Evolutionary conservation across 2,797 vertebrate species (phyloP), one percentile per base, ranked within the genome.

Genomic region (Pipistrellus kuhlii): DNA sequence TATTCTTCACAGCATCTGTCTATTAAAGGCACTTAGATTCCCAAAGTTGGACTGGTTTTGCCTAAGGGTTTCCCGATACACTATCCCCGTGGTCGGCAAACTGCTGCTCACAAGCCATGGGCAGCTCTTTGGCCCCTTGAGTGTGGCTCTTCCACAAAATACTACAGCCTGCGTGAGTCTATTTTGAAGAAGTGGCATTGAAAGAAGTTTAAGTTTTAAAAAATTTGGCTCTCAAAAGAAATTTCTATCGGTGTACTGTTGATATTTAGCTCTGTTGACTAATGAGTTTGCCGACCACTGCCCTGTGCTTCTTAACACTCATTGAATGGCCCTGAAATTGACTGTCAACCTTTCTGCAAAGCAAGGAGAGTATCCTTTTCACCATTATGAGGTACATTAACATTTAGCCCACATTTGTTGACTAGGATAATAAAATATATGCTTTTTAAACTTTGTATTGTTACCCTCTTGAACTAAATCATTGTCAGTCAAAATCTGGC

Each of bases 1-100:
- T 71, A 3, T 75, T 95, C 59, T 91, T 62, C 32, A 89, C 76
- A 88, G 55, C 55, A 21, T 48, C 27, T 76, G 17, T 89, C n/a
- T 57, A 21, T 55, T 35, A 80, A 85, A 81, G 46, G 11, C 44
- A 38, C 18, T 71, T 51, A 6, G 3, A 68, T 82, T 25, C 51
- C 21, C n/a, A 55, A 55, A 55, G 11, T 55, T 30, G 7, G 82
- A 35, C 38, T 82, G 46, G 9, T 66, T 78, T 84, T 46, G 15
- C 5, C 68, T 69, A 0, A 2, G 32, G 30, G 7, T 12, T 92
- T 27, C 25, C 18, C 46, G n/a, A 75, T 0, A n/a, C 48, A 14
- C 51, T 44, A 44, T 44, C 44, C 44, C 44, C 10, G 44, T 44
- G 44, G 44, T 44, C 10, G 9, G 44, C 44, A 44, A 44, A 44